phyloP scores from a whole-genome alignment of 1,140 invertebrate genomes.

The Camponotus vicinus region DNA sequence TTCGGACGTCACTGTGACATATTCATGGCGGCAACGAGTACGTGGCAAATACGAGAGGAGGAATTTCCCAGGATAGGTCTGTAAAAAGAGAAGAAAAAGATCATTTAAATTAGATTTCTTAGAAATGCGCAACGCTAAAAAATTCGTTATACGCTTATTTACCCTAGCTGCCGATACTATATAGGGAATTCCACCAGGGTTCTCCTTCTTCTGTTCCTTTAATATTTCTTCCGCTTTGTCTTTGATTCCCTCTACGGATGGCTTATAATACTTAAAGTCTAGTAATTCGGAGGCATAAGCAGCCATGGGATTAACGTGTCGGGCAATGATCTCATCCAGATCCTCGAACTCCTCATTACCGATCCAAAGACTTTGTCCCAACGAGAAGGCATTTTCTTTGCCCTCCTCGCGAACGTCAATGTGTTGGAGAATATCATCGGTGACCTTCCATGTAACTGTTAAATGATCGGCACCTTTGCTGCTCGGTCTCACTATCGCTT shows the following conservation, averaged over 20 bases:
- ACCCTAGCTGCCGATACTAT: constrained; percentile 94
- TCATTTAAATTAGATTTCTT: constrained; percentile 18
- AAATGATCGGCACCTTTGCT: constrained; percentile 98
- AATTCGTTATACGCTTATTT: constrained; percentile 56
- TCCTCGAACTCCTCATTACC: constrained; percentile 98
- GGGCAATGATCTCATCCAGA: constrained; percentile 99
- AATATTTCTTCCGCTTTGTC: constrained; percentile 96
- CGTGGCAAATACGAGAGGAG: constrained; percentile 97
- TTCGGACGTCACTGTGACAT: constrained; percentile 95
- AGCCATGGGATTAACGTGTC: constrained; percentile 98
- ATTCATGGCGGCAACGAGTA: constrained; percentile 95
- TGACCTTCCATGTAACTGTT: constrained; percentile 99
- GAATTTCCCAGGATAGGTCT: constrained; percentile 97
- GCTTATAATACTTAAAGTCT: constrained; percentile 96
- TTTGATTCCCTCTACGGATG: constrained; percentile 90
- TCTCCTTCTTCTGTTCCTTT: constrained; percentile 94
- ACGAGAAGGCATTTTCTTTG: constrained; percentile 98
- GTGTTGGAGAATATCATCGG: constrained; percentile 97
- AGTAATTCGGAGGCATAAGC: constrained; percentile 95
- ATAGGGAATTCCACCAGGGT: constrained; percentile 96
- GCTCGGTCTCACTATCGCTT: constrained; percentile 98
- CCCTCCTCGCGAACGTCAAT: constrained; percentile 98
- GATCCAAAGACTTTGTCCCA: constrained; percentile 95
- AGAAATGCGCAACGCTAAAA: not conserved
- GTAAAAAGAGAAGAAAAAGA: constrained; percentile 73